Base-by-base conservation (phyloP, 2,113 vertebrate genomes). In the Fulica atra region DNA sequence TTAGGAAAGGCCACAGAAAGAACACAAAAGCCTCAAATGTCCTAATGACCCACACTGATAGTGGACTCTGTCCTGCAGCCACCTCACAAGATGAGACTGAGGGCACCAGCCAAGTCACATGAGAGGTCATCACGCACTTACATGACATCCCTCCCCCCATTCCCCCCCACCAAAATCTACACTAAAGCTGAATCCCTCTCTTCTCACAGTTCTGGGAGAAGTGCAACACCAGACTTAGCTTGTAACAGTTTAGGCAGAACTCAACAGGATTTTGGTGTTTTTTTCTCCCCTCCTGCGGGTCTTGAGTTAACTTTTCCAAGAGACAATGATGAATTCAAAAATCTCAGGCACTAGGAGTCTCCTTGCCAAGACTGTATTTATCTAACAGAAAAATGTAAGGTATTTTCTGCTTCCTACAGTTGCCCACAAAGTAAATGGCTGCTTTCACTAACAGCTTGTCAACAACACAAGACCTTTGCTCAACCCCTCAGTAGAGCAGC, bases 111-210 rank as follows among this genome's bases (percentile, higher is more conserved):
- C n/a, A 74, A 63, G 31, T 46, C 66, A 71, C 17, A 25, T 15
- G 48, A 76, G 28, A 81, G 5, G 3, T 35, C 61, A 79, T 48
- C n/a, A 40, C 54, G 11, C 10, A 12, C 7, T 63, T 0, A 0
- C 14, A 17, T 46, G 38, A 29, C 33, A 66, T n/a, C n/a, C n/a
- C n/a, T n/a, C n/a, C n/a, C n/a, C n/a, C n/a, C n/a, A n/a, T n/a
- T n/a, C n/a, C n/a, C n/a, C 26, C 15, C 40, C 46, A 13, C n/a
- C 35, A 68, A 70, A 90, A 40, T 69, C 42, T 76, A 16, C 35
- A 46, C 19, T 64, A 18, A 76, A 76, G n/a, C 15, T 36, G 31
- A 35, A 69, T 65, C 72, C 20, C 44, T 80, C 29, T 81, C 48
- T 72, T 21, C n/a, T 35, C 15, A 33, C 31, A 5, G 0, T 60